Evolutionary conservation across 1,140 invertebrate genomes (phyloP).

Genomic region (Aphelinus atriplicis): DNA sequence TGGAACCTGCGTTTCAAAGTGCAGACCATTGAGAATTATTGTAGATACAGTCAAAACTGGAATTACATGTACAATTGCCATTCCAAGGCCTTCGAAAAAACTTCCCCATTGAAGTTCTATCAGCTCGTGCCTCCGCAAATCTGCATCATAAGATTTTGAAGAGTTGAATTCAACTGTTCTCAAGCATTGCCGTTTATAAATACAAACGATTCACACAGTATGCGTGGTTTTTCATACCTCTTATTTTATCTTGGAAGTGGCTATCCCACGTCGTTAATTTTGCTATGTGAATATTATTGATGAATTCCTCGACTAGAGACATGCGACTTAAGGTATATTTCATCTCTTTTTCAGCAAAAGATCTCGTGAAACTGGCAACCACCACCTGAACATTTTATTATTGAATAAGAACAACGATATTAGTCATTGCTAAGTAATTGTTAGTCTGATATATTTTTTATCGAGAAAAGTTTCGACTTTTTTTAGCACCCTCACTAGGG

Average conservation of each 20-base stretch:
- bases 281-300: conserved; percentile 44
- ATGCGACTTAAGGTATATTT: conserved; percentile 43
- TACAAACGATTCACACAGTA: neutral
- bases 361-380: conserved; percentile 44
- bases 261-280: conserved; percentile 47
- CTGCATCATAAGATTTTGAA: conserved; percentile 13
- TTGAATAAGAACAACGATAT: no score
- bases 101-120: conserved; percentile 44
- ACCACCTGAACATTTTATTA: conserved; percentile 29
- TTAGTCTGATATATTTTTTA: no score
- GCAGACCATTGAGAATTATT: conserved; percentile 33
- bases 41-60: conserved; percentile 44
- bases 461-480: no score
- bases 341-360: conserved; percentile 41
- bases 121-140: conserved; percentile 43
- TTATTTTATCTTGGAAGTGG: conserved; percentile 40
- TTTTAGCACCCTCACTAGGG: no score
- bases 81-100: conserved; percentile 46
- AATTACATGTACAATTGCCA: conserved; percentile 47
- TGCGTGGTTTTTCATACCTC: conserved; percentile 4
- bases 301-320: conserved; percentile 44
- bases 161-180: conserved; percentile 14
- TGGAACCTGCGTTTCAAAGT: conserved; percentile 9
- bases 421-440: no score
- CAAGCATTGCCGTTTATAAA: neutral